Conservation (phyloP, 1,140 invertebrate species). For the Pseudomyrmex concolor region DNA sequence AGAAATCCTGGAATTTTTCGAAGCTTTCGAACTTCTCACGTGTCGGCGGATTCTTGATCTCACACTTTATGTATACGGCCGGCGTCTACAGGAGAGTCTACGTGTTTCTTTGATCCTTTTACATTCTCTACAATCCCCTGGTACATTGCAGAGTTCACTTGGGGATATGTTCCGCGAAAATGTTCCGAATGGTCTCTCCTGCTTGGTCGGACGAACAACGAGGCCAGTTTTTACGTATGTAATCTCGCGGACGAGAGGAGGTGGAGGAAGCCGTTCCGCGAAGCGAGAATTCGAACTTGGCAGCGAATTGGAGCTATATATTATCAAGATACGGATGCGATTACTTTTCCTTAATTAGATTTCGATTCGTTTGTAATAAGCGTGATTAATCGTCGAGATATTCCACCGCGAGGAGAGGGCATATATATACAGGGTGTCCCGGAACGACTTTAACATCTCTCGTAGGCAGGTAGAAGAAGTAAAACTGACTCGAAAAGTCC, state of each 20-base stretch:
- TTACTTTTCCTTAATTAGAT: slow-evolving; percentile 49
- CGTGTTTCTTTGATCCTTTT: background rate
- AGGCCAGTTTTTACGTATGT: slow-evolving; percentile 14
- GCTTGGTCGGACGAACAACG: slow-evolving; percentile 1
- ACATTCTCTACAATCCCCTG: background rate
- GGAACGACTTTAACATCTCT: too few species aligned
- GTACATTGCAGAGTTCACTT: slow-evolving; percentile 6
- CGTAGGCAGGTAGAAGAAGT: too few species aligned
- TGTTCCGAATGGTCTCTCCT: background rate
- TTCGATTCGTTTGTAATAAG: slow-evolving; percentile 23
- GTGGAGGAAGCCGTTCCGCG: too few species aligned
- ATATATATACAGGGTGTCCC: too few species aligned
- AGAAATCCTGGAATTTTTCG: background rate
- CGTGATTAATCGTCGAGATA: slow-evolving; percentile 29
- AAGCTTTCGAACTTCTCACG: background rate
- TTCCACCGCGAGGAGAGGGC: background rate
- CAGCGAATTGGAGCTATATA: slow-evolving; percentile 1
- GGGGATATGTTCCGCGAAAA: slow-evolving; percentile 1
- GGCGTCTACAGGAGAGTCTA: background rate
- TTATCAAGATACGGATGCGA: slow-evolving; percentile 8
- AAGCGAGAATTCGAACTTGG: slow-evolving; percentile 23
- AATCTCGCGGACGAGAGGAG: background rate
- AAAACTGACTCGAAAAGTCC: too few species aligned
- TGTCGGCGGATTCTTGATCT: background rate
- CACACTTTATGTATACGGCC: background rate